Percentiles rank a stretch among this genome's conserved stretches.
phyloP scores from a whole-genome alignment of 2,797 vertebrate genomes.

The Sphenodon punctatus region DNA sequence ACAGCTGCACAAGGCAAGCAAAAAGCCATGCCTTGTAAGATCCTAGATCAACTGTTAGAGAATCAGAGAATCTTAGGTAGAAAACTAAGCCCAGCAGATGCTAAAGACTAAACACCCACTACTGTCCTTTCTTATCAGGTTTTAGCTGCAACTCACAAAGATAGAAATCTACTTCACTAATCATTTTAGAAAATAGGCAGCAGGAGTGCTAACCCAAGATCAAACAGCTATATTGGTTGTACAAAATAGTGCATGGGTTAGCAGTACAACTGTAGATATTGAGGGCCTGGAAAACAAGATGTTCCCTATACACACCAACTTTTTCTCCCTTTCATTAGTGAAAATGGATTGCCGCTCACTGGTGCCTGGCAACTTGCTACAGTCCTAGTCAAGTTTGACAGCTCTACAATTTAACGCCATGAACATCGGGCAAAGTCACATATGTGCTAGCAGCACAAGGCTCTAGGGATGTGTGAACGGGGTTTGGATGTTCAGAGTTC shows the following conservation, averaged over 20 bases:
- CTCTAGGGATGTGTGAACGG: no score
- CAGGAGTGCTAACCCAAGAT: background rate
- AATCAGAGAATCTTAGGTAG: background rate
- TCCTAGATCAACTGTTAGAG: background rate
- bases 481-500: no score
- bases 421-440: background rate
- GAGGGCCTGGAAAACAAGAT: slow-evolving; percentile 39
- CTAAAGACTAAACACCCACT: background rate
- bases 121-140: fast-evolving
- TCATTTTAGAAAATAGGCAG: background rate
- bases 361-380: slow-evolving; percentile 11
- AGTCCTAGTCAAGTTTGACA: slow-evolving; percentile 24
- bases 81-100: background rate
- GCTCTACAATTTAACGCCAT: background rate
- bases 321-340: slow-evolving; percentile 71
- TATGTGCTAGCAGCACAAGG: no score
- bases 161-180: fast-evolving
- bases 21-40: background rate
- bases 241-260: background rate
- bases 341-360: background rate
- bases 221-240: background rate
- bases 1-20: background rate
- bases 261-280: background rate
- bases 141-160: background rate
- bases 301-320: slow-evolving; percentile 60